Base-by-base conservation (phyloP, 2,888 invertebrate species). In the Polydesmus complanatus region DNA sequence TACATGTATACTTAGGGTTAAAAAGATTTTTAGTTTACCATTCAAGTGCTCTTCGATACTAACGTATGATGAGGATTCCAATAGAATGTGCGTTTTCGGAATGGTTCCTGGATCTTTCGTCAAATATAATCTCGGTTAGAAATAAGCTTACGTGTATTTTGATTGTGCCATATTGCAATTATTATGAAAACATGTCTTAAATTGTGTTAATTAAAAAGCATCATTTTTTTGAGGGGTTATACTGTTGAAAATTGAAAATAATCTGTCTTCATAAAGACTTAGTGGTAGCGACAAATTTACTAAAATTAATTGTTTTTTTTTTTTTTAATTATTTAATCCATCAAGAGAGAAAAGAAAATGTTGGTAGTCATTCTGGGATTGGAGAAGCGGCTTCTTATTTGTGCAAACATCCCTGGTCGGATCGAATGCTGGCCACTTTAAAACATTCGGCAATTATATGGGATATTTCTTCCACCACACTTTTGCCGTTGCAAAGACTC, bases 371-470 rank as follows among this genome's bases (percentile, higher is more conserved):
- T 57, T 23, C 21, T 22, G 57, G 57, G 11, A 22, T 57, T 22
- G 57, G 57, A 14, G 14, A 19, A 22, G 21, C 22, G 19, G n/a
- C 47, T 23, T 3, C 19, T n/a, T 22, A 57, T 26, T 21, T 57
- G 2, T 48, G 22, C 26, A 21, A 23, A 25, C 57, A 57, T 50
- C 57, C 3, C 2, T 50, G 22, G n/a, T 48, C 50, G 18, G 57
- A 57, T 37, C 21, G 49, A 50, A 19, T 50, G 8, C 23, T 57
- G 11, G 27, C 57, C 23, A 50, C 57, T 25, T 49, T n/a, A 19
- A 48, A 57, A 18, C 2, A 23, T 48, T 50, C 50, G 19, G 48
- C 49, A 25, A 57, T 57, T 19, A 50, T 57, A 18, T 57, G 57
- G 57, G 27, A 50, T 25, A 22, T 57, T 23, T 23, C 49, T 25